These are phyloP conservation scores for Brachyhypopomus occidentalis DNA, from an alignment of 2,113 vertebrate species.

Conservation along the genomic window DNA sequence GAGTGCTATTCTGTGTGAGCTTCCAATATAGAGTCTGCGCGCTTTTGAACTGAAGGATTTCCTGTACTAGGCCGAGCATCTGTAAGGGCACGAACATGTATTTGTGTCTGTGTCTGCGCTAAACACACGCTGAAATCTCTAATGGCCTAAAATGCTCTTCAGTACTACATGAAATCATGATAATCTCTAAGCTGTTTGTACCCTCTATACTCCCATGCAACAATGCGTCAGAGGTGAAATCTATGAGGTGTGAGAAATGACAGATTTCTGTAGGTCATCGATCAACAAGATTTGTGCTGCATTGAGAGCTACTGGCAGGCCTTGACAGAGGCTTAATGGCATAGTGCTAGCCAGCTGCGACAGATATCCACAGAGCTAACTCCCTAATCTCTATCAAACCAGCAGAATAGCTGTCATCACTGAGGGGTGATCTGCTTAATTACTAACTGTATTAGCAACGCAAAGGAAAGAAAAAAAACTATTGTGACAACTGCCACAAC, in stretches of 20 bases:
- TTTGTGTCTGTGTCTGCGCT: background rate
- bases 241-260: conserved; percentile 33
- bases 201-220: background rate
- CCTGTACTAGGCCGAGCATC: background rate
- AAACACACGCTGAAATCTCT: background rate
- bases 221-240: conserved; percentile 40
- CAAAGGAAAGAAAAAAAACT: conserved; percentile 33
- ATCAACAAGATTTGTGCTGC: conserved; percentile 61
- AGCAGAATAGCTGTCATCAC: conserved; percentile 42
- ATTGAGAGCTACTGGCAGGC: conserved; percentile 58
- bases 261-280: conserved; percentile 60
- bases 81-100: background rate
- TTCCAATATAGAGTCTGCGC: conserved; percentile 19
- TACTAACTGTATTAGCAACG: conserved; percentile 35
- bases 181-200: conserved; percentile 36
- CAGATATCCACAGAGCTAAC: conserved; percentile 48
- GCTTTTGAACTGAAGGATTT: conserved; percentile 6
- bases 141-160: conserved; percentile 24
- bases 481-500: conserved; percentile 38
- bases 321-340: conserved; percentile 55
- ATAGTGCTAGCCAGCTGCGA: conserved; percentile 43
- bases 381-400: conserved; percentile 47
- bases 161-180: background rate
- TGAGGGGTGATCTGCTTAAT: conserved; percentile 44
- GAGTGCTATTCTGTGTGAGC: conserved; percentile 25